Evolutionary conservation across 1,140 invertebrate species (phyloP), one percentile per base, ranked within the genome.

Genomic region (Agraylea sexmaculata): DNA sequence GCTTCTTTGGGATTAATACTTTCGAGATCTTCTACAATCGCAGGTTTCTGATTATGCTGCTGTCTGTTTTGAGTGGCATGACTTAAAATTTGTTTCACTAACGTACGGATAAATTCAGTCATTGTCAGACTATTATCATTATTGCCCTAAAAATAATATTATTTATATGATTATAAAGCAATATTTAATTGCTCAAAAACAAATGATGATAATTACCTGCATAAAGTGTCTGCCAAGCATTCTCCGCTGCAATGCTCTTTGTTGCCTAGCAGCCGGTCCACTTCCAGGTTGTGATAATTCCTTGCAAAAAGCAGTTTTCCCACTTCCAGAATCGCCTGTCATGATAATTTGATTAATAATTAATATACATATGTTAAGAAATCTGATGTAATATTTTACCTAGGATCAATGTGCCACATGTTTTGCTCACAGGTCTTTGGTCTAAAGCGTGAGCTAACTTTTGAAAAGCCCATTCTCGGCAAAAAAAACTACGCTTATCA

Each of bases 401-500:
- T 36, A 92, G 70, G 34, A 91, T 74, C 10, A 92, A 63, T 1
- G 84, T 81, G 0, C 88, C 89, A 53, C 83, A 85, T 1, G 77
- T 79, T 53, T 82, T 82, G 33, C 77, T 77, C 5, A 74, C 72
- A 0, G 80, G 79, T 32, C 83, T 59, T 54, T 87, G 82, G 50
- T 94, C 89, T 46, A 96, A 55, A 46, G 86, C 91, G 50, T 93
- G 82, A 2, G 80, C 78, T n/a, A 96, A 71, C 62, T 95, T 95
- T 55, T 86, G 82, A 51, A 95, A 91, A 2, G 86, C 87, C 92
- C 91, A 96, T 62, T 95, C 90, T 11, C 92, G 74, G 39, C 65
- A 65, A 54, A 62, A 65, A 55, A 68, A 68, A 4, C 56, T 46
- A 2, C 65, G 45, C 45, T 63, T 64, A 38, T 63, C 61, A 25